Conservation (phyloP, 1,140 invertebrate species). For the Centruroides vittatus region DNA sequence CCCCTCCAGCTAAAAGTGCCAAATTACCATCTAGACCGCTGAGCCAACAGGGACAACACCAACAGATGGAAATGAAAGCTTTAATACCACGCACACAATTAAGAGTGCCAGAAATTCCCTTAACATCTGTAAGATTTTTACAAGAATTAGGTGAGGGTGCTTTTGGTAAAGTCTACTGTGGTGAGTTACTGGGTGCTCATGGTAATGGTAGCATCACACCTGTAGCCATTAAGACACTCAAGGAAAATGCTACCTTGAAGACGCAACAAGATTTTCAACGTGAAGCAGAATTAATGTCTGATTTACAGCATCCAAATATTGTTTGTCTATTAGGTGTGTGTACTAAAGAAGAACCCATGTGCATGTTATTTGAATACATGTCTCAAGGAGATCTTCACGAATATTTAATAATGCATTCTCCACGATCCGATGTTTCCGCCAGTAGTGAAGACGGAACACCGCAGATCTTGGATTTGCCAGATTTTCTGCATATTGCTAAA, state of each 20-base stretch:
- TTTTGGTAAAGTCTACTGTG: constrained; percentile 91
- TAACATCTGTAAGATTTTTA: constrained; percentile 70
- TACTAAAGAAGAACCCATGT: constrained; percentile 76
- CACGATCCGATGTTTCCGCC: constrained; percentile 47
- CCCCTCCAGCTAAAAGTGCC: constrained; percentile 7
- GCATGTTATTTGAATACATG: constrained; percentile 96
- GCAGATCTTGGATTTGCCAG: constrained; percentile 47
- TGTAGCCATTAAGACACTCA: constrained; percentile 87
- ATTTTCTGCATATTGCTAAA: constrained; percentile 68
- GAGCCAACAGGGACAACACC: constrained; percentile 5
- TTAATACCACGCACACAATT: constrained; percentile 42
- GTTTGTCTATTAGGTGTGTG: constrained; percentile 87
- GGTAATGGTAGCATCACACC: constrained; percentile 27
- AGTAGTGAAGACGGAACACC: constrained; percentile 21
- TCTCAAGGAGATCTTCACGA: constrained; percentile 85
- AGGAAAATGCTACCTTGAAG: constrained; percentile 83
- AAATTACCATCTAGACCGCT: constrained; percentile 4
- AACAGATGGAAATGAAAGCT: constrained; percentile 49
- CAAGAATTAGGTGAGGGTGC: constrained; percentile 92
- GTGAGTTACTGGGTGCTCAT: constrained; percentile 35
- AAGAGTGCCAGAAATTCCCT: constrained; percentile 36
- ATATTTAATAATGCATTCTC: constrained; percentile 78
- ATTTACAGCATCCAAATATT: constrained; percentile 88
- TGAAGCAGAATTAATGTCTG: constrained; percentile 78
- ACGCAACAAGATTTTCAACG: constrained; percentile 82